A percentile compares a stretch with the other conserved stretches of the same genome.
phyloP scores from a whole-genome alignment of 2,797 vertebrate genomes.

The Enteromius thamalakanensis region DNA sequence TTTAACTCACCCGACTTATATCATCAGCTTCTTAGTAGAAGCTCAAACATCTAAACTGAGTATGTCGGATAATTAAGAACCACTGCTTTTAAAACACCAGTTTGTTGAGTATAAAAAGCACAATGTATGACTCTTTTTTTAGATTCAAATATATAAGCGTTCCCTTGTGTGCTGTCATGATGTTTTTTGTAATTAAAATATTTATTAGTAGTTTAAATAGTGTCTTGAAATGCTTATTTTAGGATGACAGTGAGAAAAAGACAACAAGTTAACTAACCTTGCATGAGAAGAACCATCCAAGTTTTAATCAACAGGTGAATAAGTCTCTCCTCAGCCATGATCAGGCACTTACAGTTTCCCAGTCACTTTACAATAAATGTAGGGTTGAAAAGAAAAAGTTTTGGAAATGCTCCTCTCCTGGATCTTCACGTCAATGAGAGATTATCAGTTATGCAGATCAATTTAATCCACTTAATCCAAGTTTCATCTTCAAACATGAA shows the following conservation, averaged over 20 bases:
- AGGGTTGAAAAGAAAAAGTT: neutral
- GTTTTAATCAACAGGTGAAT: slow-evolving; percentile 74
- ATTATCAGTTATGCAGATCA: slow-evolving; percentile 6
- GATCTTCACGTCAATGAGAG: slow-evolving; percentile 59
- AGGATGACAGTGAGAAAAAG: neutral
- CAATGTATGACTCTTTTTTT: neutral
- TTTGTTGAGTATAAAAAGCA: neutral
- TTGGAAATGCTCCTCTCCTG: neutral
- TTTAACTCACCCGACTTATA: slow-evolving; percentile 7
- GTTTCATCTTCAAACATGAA: slow-evolving; percentile 8
- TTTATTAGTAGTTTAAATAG: neutral
- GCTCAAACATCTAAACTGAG: slow-evolving; percentile 8
- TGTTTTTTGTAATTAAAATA: neutral
- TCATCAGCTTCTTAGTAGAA: neutral
- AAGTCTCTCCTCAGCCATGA: slow-evolving; percentile 70
- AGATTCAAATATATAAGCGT: neutral
- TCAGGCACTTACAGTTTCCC: neutral
- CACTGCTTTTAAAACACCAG: neutral
- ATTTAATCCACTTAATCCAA: slow-evolving; percentile 29
- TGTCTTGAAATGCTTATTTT: neutral
- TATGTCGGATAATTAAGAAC: slow-evolving; percentile 16
- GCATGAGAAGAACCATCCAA: slow-evolving; percentile 72
- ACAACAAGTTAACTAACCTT: slow-evolving; percentile 73
- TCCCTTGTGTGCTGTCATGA: neutral
- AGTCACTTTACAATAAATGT: slow-evolving; percentile 49